These are phyloP conservation scores for Amblyopsis rosae DNA, from an alignment of 2,113 vertebrate species.

Conservation along the genomic window DNA sequence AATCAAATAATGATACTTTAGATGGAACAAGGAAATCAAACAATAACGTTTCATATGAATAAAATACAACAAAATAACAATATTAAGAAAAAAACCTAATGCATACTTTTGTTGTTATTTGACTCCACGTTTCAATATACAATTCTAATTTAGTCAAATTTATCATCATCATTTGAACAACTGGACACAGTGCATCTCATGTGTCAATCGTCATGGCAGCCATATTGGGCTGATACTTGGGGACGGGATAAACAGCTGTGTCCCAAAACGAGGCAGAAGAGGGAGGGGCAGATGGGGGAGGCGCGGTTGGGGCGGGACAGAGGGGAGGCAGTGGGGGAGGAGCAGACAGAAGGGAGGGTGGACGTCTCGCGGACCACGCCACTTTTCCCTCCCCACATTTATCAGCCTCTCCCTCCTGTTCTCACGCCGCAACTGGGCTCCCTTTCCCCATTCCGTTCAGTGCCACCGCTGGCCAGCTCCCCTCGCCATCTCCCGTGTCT, in stretches of 20 bases:
- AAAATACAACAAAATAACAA: too few species aligned
- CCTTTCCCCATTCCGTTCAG: conserved; percentile 35
- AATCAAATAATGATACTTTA: neutral
- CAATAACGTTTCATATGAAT: too few species aligned
- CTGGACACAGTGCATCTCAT: too few species aligned
- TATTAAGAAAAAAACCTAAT: too few species aligned
- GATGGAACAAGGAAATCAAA: too few species aligned
- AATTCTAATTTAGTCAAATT: too few species aligned
- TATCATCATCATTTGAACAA: too few species aligned
- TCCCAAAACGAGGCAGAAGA: conserved; percentile 47
- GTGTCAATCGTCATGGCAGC: neutral
- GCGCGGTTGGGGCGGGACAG: conserved; percentile 51
- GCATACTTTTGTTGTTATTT: too few species aligned
- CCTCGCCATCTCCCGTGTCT: neutral
- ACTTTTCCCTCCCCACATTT: conserved; percentile 53
- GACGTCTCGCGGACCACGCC: conserved; percentile 53
- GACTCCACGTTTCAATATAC: too few species aligned
- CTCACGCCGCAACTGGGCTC: conserved; percentile 62
- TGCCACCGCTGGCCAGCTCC: conserved; percentile 35
- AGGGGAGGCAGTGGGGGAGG: conserved; percentile 51
- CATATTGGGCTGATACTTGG: conserved; percentile 27
- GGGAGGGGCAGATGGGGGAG: conserved; percentile 45
- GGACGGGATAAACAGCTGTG: conserved; percentile 63
- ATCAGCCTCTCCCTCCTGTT: conserved; percentile 53
- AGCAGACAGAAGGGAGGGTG: conserved; percentile 63